These are phyloP conservation scores for Helogale parvula DNA, from an alignment of 2,113 vertebrate species.

Conservation along the genomic window DNA sequence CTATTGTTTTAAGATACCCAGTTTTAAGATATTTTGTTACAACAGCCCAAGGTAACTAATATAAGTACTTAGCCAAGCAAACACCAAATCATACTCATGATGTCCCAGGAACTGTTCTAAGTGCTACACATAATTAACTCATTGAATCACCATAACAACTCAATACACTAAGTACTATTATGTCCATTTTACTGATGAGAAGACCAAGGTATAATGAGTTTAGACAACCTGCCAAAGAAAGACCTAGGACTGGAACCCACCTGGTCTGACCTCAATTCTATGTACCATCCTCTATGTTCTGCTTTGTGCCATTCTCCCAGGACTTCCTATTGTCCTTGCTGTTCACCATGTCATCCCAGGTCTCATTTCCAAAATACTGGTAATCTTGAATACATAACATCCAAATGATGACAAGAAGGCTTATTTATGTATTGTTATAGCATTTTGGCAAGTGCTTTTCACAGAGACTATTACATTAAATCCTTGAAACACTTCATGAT, in stretches of 20 bases:
- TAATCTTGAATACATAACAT: background rate
- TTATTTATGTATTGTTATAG: too few species aligned
- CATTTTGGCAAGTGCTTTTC: background rate
- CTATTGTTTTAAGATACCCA: background rate
- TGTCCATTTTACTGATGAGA: background rate
- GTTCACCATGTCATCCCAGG: background rate
- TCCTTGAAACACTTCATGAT: background rate
- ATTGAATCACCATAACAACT: background rate
- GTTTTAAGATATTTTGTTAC: background rate
- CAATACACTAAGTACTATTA: background rate
- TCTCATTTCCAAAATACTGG: background rate
- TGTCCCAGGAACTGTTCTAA: background rate
- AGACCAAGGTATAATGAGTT: background rate
- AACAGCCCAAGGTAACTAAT: background rate
- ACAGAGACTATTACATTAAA: background rate
- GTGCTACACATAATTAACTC: background rate
- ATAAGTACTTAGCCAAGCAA: background rate
- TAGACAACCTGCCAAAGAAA: background rate
- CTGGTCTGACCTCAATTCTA: background rate
- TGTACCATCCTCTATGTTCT: background rate
- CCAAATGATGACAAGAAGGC: background rate
- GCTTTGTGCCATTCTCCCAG: background rate
- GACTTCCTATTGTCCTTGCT: background rate
- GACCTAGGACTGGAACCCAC: background rate
- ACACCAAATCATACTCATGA: background rate